Base-by-base conservation (phyloP, 2,888 invertebrate genomes). In the Caenorhabditis sp. region DNA sequence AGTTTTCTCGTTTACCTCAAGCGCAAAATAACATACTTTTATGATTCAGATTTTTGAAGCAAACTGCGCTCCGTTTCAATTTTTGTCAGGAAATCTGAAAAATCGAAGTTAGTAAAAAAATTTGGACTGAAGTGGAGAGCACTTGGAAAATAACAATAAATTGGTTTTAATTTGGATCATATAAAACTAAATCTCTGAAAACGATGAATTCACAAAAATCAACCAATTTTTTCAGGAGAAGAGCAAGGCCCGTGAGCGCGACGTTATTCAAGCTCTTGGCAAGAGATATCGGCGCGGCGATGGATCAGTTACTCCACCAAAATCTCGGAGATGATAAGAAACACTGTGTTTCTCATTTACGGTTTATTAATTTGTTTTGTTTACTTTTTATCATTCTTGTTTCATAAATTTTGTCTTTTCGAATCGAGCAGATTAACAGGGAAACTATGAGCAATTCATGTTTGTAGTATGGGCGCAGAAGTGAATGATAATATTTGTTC, bases 191-290 rank as follows among this genome's bases (percentile, higher is more conserved):
- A 8, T 10, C 5, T 17, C 43, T 10, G 17, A 12, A 14, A 14
- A 12, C 14, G 5, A 14, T 12, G 17, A 14, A 7, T 43, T 43
- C 17, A 14, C 14, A 17, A 43, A 43, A 43, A 3, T 43, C 5
- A 43, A 5, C 36, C 36, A 36, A 43, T 43, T 43, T 43, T 62
- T 70, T 31, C 67, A 72, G 71, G 71, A 72, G 17, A 67, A 66
- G 49, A 67, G 52, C 23, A 58, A 38, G 14, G 38, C 60, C 57
- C 17, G 61, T 20, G 53, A 61, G 53, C 75, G 72, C 38, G 79
- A 81, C 36, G 74, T 76, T 20, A 53, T 53, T 17, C 62, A 68
- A 53, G 54, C 71, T 54, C 57, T 76, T 20, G 77, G 76, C 21
- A 78, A 76, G 49, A 62, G 60, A 26, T 67, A 64, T 31, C 75